phyloP scores from a whole-genome alignment of 2,113 vertebrate genomes.

The Colossoma macropomum region DNA sequence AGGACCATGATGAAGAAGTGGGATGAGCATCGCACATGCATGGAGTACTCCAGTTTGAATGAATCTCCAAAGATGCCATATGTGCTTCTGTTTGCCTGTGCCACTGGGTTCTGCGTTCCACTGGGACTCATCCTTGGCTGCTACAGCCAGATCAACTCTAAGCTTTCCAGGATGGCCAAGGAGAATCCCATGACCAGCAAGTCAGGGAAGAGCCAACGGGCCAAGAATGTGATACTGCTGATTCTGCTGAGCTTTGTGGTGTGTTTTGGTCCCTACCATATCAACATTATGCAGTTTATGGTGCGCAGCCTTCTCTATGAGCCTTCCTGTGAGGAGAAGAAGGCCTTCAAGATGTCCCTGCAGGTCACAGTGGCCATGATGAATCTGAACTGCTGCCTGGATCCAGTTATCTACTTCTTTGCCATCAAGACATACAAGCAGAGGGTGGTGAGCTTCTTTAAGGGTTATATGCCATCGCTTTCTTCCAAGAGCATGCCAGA shows the following conservation, averaged over 20 bases:
- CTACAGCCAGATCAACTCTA: conserved; percentile 79
- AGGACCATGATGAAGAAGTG: conserved; percentile 64
- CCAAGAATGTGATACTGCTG: conserved; percentile 79
- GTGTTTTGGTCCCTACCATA: conserved; percentile 85
- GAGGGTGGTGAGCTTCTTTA: conserved; percentile 80
- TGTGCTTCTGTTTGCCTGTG: conserved; percentile 77
- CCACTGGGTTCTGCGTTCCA: conserved; percentile 78
- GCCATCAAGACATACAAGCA: conserved; percentile 84
- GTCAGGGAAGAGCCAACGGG: conserved; percentile 71
- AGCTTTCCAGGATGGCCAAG: conserved; percentile 74
- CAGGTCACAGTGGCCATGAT: conserved; percentile 83
- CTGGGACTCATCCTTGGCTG: conserved; percentile 81
- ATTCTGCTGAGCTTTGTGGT: conserved; percentile 79
- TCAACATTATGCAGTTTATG: conserved; percentile 84
- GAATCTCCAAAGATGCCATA: conserved; percentile 70
- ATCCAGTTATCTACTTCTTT: conserved; percentile 88
- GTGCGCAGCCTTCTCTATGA: conserved; percentile 68
- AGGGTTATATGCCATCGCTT: conserved; percentile 69
- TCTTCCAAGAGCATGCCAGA: conserved; percentile 75
- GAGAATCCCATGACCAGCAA: conserved; percentile 71
- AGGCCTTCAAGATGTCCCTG: conserved; percentile 79
- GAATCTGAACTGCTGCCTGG: conserved; percentile 87
- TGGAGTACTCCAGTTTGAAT: conserved; percentile 82
- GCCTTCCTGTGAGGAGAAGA: conserved; percentile 73
- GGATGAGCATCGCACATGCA: conserved; percentile 76